Percentiles rank a stretch among this genome's conserved stretches.
Conservation (phyloP, 2,888 invertebrate species). For the Meta bourneti region DNA sequence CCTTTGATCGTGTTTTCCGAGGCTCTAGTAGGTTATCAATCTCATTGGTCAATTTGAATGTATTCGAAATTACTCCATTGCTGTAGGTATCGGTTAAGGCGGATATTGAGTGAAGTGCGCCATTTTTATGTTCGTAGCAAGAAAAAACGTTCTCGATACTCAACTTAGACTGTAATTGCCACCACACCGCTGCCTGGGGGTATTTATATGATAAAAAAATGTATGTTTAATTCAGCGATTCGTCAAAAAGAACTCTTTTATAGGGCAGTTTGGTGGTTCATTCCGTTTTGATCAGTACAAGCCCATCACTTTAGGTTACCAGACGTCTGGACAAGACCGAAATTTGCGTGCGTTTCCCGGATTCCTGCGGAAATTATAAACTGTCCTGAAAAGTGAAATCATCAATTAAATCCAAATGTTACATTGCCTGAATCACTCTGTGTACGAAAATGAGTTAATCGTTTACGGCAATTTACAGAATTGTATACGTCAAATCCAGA, state of each 20-base stretch:
- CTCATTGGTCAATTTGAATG: constrained; percentile 13
- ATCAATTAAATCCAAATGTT: too few species aligned
- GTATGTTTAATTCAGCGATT: too few species aligned
- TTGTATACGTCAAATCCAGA: too few species aligned
- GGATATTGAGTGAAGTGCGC: constrained; percentile 2
- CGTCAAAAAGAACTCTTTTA: too few species aligned
- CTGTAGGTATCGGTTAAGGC: constrained; percentile 15
- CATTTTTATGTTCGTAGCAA: neutral
- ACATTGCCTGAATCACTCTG: too few species aligned
- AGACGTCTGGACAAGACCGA: too few species aligned
- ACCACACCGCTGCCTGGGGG: neutral
- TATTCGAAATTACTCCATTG: constrained; percentile 19
- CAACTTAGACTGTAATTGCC: neutral
- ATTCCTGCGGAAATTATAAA: too few species aligned
- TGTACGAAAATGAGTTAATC: too few species aligned
- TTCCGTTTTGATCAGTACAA: neutral
- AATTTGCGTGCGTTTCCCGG: too few species aligned
- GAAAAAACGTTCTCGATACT: neutral
- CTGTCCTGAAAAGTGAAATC: too few species aligned
- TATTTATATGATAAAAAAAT: neutral
- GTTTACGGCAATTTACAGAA: too few species aligned
- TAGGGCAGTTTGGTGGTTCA: neutral
- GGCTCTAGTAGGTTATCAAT: constrained; percentile 34
- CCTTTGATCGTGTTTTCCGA: neutral
- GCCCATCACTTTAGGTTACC: neutral